Conservation (phyloP, 2,888 invertebrate species). For the Eristalinus sepulchralis region DNA sequence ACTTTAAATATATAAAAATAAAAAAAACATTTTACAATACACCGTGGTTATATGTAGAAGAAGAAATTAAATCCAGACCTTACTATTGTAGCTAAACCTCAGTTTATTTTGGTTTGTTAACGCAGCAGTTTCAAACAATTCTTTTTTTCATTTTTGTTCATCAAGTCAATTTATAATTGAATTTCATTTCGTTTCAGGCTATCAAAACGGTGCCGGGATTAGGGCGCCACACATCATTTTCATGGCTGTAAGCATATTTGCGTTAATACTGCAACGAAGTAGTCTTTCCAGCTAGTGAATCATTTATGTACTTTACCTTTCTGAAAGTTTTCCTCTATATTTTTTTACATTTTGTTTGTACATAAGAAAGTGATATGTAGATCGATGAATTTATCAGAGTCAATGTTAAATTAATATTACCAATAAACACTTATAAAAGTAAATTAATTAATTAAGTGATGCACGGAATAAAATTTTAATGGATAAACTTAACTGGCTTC, state of each 20-base stretch:
- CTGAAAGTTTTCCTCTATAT: slow-evolving; percentile 34
- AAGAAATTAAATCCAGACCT: no score
- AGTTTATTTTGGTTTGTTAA: no score
- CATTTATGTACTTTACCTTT: background rate
- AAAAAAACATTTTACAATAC: no score
- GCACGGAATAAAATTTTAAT: slow-evolving; percentile 67
- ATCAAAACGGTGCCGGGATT: slow-evolving; percentile 34
- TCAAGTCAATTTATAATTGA: background rate
- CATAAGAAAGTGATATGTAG: slow-evolving; percentile 69
- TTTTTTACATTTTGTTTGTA: slow-evolving; percentile 69
- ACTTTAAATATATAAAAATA: no score
- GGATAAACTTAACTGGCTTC: background rate
- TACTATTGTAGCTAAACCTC: no score
- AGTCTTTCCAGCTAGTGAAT: slow-evolving; percentile 50
- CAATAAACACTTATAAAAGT: slow-evolving; percentile 41
- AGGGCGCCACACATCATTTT: slow-evolving; percentile 21
- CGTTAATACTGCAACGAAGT: slow-evolving; percentile 17
- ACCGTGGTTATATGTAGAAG: no score
- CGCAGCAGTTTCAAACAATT: no score
- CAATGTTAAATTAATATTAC: slow-evolving; percentile 63
- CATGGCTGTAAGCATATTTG: slow-evolving; percentile 6
- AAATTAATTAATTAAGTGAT: slow-evolving; percentile 57
- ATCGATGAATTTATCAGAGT: slow-evolving; percentile 70
- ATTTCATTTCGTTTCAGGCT: slow-evolving; percentile 33
- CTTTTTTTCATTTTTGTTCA: no score